Percentiles rank a stretch among this genome's conserved stretches.
Evolutionary conservation across 2,888 invertebrate species (phyloP).

Genomic region (Drosophila lutescens): DNA sequence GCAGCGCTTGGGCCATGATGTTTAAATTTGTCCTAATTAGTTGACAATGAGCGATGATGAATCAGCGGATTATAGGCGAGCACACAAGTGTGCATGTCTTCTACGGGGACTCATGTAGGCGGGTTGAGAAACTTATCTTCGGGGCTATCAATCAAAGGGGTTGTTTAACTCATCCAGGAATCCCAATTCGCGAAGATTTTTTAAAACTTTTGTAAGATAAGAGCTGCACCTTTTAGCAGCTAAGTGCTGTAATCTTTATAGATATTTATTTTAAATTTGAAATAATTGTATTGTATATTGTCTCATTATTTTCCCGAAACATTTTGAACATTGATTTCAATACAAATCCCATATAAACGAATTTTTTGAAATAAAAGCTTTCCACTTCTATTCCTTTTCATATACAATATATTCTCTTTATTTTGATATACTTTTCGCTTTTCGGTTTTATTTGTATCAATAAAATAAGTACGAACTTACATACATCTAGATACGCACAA

Average conservation of each 20-base stretch:
- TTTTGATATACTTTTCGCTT: slow-evolving; percentile 25
- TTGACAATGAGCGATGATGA: slow-evolving; percentile 82
- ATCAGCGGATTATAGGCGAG: slow-evolving; percentile 58
- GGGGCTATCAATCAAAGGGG: slow-evolving; percentile 8
- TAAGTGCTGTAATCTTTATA: too few relatives aligned
- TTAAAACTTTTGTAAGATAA: too few relatives aligned
- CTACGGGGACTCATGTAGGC: slow-evolving; percentile 7
- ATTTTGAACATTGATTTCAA: too few relatives aligned
- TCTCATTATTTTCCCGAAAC: too few relatives aligned
- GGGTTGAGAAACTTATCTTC: background rate
- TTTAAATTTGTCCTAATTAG: slow-evolving; percentile 84
- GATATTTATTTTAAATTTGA: too few relatives aligned
- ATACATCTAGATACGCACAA: slow-evolving; percentile 69
- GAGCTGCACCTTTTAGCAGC: too few relatives aligned
- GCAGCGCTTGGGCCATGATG: slow-evolving; percentile 60
- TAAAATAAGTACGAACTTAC: slow-evolving; percentile 73
- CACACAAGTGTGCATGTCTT: background rate
- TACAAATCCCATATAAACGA: too few relatives aligned
- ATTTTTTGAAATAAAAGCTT: background rate
- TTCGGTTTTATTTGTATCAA: slow-evolving; percentile 54
- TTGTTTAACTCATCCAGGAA: background rate
- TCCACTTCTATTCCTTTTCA: slow-evolving; percentile 54
- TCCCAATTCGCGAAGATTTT: background rate
- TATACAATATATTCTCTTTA: slow-evolving; percentile 41
- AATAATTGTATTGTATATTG: too few relatives aligned